A percentile compares a stretch with the other conserved stretches of the same genome.
These are phyloP conservation scores for Pandemis heparana DNA, from an alignment of 2,888 invertebrate genomes.

Conservation along the genomic window DNA sequence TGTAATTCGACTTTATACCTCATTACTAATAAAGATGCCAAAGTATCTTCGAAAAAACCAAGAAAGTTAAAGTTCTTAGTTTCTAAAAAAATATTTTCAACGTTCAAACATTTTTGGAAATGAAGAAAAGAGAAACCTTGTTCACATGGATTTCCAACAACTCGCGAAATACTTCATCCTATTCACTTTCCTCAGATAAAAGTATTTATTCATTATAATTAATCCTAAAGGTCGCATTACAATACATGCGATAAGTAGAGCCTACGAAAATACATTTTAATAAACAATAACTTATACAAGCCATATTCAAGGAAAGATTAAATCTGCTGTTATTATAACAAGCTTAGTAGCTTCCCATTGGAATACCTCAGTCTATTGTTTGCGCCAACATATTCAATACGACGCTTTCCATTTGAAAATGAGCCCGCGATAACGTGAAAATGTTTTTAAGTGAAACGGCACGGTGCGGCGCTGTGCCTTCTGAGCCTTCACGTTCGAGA, in stretches of 20 bases:
- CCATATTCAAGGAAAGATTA: slow-evolving; percentile 24
- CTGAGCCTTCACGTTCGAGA: slow-evolving; percentile 3
- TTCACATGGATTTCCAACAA: not conserved
- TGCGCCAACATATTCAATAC: slow-evolving; percentile 34
- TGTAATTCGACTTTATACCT: too few species aligned
- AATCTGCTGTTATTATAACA: slow-evolving; percentile 34
- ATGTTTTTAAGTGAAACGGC: not conserved
- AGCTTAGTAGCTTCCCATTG: slow-evolving; percentile 32
- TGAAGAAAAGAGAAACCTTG: not conserved
- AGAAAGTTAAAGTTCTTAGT: too few species aligned
- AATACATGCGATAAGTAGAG: not conserved
- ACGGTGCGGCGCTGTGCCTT: slow-evolving; percentile 15
- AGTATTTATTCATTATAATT: not conserved
- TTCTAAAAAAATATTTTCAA: too few species aligned
- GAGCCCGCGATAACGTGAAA: not conserved
- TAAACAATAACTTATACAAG: slow-evolving; percentile 19
- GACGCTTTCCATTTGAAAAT: slow-evolving; percentile 28
- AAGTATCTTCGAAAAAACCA: too few species aligned
- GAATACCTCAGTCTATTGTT: slow-evolving; percentile 36
- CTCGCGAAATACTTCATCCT: not conserved
- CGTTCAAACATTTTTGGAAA: too few species aligned
- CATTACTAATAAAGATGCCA: too few species aligned
- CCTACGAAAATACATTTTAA: slow-evolving; percentile 7
- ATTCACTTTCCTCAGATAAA: too few species aligned
- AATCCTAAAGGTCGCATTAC: not conserved